Evolutionary conservation across 1,140 invertebrate species (phyloP), one percentile per base, ranked within the genome.

Genomic region (Drosophila kohkoa): DNA sequence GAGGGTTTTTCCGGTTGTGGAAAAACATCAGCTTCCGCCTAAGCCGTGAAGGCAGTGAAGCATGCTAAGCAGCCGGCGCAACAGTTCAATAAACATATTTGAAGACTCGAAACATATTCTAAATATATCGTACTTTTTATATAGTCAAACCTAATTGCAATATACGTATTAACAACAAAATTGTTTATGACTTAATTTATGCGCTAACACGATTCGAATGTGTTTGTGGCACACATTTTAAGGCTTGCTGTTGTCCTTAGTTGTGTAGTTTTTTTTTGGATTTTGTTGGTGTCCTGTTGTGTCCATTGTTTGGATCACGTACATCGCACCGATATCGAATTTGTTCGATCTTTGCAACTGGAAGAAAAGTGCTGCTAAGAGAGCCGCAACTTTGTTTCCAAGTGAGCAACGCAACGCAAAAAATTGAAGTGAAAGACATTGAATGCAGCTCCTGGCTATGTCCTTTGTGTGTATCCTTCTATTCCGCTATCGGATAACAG

Each of bases 401-500:
- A 81, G 68, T 79, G 77, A 85, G 48, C 81, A 81, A 75, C 71
- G 43, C 10, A 46, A 15, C 32, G n/a, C 7, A 52, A 28, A 30
- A 52, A 52, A 30, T 1, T 20, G 16, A 46, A 49, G 20, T 20
- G 11, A 45, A 62, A 62, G 58, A 46, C 52, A 65, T 60, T 62
- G 41, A 70, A 43, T 32, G 43, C 48, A 72, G 77, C 66, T 79
- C 65, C 79, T 64, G 28, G 28, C 15, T 54, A 13, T 49, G 38
- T 71, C 62, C 66, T 59, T 63, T 70, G 65, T 71, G 60, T 35
- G 25, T 51, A 59, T 74, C 43, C 67, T 75, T 52, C 51, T 71
- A 82, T 77, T 75, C 79, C 68, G 77, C 83, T 89, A 89, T 89
- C 85, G 85, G 85, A 90, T 89, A 90, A 85, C 85, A 81, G 69